These are phyloP conservation scores for Neoitamus cyanurus DNA, from an alignment of 2,888 invertebrate genomes.

Conservation along the genomic window DNA sequence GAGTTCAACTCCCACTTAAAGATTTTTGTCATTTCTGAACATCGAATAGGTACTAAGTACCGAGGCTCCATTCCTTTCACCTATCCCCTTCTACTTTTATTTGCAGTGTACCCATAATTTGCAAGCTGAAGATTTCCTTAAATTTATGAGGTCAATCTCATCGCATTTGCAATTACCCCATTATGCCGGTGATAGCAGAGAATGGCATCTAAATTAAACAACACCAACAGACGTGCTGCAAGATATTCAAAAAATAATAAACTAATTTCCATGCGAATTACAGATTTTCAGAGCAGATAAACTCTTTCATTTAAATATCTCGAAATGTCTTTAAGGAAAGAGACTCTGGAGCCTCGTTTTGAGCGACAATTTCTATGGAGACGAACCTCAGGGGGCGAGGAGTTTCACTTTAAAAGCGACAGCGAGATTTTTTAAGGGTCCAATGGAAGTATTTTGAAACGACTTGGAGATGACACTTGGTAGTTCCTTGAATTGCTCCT, in stretches of 20 bases:
- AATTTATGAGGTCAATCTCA: neutral
- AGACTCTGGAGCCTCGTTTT: neutral
- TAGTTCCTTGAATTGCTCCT: conserved; percentile 16
- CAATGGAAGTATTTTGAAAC: conserved; percentile 4
- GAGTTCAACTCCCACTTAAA: no score
- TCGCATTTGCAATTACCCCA: neutral
- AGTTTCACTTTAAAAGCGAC: conserved; percentile 7
- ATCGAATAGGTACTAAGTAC: no score
- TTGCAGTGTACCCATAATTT: neutral
- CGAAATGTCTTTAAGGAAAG: neutral
- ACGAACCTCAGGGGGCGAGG: neutral
- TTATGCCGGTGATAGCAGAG: neutral
- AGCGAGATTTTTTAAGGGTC: conserved; percentile 8
- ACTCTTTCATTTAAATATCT: conserved; percentile 23
- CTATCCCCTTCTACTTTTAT: neutral
- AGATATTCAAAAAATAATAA: conserved; percentile 14
- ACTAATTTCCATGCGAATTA: conserved; percentile 35
- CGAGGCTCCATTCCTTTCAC: neutral
- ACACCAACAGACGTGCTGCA: neutral
- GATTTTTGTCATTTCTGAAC: no score
- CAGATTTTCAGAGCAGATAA: conserved; percentile 24
- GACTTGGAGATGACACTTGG: conserved; percentile 22
- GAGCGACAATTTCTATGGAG: neutral
- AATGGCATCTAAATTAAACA: neutral
- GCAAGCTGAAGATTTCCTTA: neutral